Conservation (phyloP, 2,797 vertebrate genomes). For the Fringilla coelebs region DNA sequence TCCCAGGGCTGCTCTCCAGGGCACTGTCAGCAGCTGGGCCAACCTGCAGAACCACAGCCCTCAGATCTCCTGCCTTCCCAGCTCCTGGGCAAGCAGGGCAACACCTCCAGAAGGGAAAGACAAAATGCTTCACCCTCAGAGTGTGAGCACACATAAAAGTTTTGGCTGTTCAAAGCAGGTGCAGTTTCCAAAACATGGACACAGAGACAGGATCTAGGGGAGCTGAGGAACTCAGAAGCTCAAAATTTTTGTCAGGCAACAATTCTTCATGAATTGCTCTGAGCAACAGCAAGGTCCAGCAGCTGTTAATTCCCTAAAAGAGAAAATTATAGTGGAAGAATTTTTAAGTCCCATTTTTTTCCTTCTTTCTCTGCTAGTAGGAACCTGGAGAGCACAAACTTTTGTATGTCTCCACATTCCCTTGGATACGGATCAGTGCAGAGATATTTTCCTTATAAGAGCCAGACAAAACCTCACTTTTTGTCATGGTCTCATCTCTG, state of each 20-base stretch:
- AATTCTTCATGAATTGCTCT: not conserved
- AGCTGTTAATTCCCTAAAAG: not conserved
- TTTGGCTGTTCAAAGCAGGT: not conserved
- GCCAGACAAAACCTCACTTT: not conserved
- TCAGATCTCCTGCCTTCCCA: not conserved
- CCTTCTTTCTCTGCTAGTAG: not conserved
- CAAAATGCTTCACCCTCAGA: not conserved
- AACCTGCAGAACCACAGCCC: not conserved
- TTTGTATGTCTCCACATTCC: not conserved
- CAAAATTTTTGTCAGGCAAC: not conserved
- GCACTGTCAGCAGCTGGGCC: not conserved
- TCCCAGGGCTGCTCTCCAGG: not conserved
- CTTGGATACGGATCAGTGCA: not conserved
- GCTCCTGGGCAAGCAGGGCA: not conserved
- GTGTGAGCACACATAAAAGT: accelerated
- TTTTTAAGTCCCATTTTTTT: not conserved
- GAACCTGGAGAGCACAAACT: not conserved
- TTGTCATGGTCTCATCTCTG: accelerated
- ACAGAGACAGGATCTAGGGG: not conserved
- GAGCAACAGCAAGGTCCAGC: not conserved
- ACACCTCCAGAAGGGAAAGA: not conserved
- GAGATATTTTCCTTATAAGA: not conserved
- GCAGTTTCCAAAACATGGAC: not conserved
- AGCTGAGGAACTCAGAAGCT: not conserved
- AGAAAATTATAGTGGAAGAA: not conserved